Evolutionary conservation across 2,888 invertebrate species (phyloP).

Genomic region (Nemotelus pantherinus): DNA sequence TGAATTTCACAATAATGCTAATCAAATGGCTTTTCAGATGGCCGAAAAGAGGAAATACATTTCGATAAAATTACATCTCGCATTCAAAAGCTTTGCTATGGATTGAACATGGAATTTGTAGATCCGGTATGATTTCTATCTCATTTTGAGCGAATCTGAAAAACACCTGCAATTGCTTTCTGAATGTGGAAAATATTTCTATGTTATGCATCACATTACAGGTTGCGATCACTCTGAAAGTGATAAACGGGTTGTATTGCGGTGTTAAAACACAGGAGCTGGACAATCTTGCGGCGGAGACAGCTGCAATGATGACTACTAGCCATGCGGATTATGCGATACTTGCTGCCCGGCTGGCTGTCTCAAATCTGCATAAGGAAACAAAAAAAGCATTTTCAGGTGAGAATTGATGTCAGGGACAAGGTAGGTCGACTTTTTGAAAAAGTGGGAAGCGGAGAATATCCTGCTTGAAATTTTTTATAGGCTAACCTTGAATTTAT

Average conservation of each 20-base stretch:
- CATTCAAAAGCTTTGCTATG: slow-evolving; percentile 94
- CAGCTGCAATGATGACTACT: slow-evolving; percentile 97
- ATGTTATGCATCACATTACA: slow-evolving; percentile 57
- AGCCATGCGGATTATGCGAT: slow-evolving; percentile 96
- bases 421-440: too few relatives aligned
- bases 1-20: not conserved
- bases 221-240: slow-evolving; percentile 88
- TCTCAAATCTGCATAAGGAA: slow-evolving; percentile 98
- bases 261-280: slow-evolving; percentile 97
- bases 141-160: not conserved
- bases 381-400: slow-evolving; percentile 94
- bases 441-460: too few relatives aligned
- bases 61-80: slow-evolving; percentile 98
- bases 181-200: too few relatives aligned
- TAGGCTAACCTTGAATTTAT: not conserved
- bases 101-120: slow-evolving; percentile 93
- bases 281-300: slow-evolving; percentile 98
- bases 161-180: too few relatives aligned
- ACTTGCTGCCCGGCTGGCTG: slow-evolving; percentile 89
- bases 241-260: slow-evolving; percentile 93
- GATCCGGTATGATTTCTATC: slow-evolving; percentile 81
- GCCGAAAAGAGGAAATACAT: slow-evolving; percentile 89
- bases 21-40: slow-evolving; percentile 69
- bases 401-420: slow-evolving; percentile 58
- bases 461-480: not conserved